Evolutionary conservation across 1,140 invertebrate genomes (phyloP), one percentile per base, ranked within the genome.

Genomic region (Colletes latitarsis): DNA sequence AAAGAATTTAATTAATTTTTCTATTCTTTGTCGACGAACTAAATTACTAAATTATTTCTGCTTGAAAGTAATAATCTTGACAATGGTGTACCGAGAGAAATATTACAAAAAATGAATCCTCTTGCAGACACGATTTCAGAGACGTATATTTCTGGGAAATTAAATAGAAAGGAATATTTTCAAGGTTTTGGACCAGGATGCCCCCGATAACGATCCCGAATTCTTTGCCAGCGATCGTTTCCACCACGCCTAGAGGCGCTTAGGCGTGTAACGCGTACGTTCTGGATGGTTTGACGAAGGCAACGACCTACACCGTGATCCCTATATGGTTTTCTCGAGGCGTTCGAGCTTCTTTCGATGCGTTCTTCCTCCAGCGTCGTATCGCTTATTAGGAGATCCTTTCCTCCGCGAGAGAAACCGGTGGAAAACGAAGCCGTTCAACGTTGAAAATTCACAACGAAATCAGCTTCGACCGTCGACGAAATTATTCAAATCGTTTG

Each of bases 321-420:
- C 63, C n/a, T 76, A 76, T 57, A 76, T 57, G 74, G 74, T 46
- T 46, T 19, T 63, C 71, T 17, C 19, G 30, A 41, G 19, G 52
- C 63, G 74, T 58, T 8, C 57, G 57, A 19, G 57, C 57, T 57
- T 46, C n/a, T 63, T 58, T 39, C 19, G 53, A 30, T 9, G 19
- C 63, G 74, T 76, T 67, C 52, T 67, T 43, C 62, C 39, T 14
- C 62, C 62, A 43, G 3, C 49, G 49, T 21, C 49, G 49, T 21
- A 8, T 15, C n/a, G 17, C 49, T 67, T 75, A 55, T 62, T 62
- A 73, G 71, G 71, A 43, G 71, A 73, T 43, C 41, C 41, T n/a
- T 3, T 52, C 39, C 17, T 3, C 53, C 4, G 6, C 17, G 17
- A 39, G 0, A 0, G n/a, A 66, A 17, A 46, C 30, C 15, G 30